Percentiles rank a stretch among this genome's conserved stretches.
Conservation (phyloP, 2,797 vertebrate genomes). For the Malurus splendens region DNA sequence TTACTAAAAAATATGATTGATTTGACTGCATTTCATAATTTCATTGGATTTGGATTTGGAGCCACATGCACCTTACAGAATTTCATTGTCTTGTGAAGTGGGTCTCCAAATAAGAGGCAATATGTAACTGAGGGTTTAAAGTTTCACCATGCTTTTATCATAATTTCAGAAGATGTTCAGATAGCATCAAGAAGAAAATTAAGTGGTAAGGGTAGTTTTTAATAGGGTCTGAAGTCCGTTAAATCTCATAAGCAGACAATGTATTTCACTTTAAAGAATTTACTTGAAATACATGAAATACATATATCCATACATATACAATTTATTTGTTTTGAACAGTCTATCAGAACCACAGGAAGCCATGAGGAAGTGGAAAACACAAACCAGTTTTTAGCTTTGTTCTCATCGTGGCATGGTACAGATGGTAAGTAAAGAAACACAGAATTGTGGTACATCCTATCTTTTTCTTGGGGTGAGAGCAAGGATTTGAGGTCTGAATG, state of each 20-base stretch:
- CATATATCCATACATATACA: background rate
- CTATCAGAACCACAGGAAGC: constrained; percentile 59
- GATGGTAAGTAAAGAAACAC: constrained; percentile 50
- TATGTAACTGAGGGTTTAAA: background rate
- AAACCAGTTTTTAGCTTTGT: constrained; percentile 77
- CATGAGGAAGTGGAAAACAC: constrained; percentile 82
- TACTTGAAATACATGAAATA: background rate
- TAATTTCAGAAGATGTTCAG: background rate
- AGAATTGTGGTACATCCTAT: background rate
- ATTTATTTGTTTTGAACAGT: constrained; percentile 57
- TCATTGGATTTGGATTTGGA: background rate
- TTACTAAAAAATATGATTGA: background rate
- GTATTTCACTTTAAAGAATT: background rate
- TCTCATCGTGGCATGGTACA: constrained; percentile 32
- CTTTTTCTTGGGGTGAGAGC: background rate
- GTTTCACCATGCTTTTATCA: background rate
- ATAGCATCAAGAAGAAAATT: background rate
- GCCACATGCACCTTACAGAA: background rate
- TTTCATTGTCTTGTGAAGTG: background rate
- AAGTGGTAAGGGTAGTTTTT: background rate
- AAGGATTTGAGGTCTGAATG: background rate
- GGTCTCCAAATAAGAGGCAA: background rate
- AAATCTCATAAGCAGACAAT: background rate
- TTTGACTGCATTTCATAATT: background rate
- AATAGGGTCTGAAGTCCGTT: background rate